Conservation (phyloP, 2,797 vertebrate genomes). For the Poeciliopsis paucimaculata region DNA sequence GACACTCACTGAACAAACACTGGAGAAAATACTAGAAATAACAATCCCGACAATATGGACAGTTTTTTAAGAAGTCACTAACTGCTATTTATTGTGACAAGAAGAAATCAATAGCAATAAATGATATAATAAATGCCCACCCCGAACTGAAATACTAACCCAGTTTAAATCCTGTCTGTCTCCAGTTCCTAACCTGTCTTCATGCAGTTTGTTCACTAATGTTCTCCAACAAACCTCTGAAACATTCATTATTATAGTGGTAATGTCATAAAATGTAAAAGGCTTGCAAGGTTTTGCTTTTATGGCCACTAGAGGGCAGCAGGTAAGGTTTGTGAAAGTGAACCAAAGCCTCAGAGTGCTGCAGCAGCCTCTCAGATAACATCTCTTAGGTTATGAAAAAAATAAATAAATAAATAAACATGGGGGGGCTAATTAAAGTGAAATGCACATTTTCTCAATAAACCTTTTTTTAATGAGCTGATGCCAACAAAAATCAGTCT, state of each 20-base stretch:
- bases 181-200: background rate
- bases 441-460: background rate
- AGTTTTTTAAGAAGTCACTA: no score
- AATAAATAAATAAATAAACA: background rate
- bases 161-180: background rate
- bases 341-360: background rate
- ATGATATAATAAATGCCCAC: no score
- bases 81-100: no score
- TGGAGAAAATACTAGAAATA: no score
- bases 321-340: background rate
- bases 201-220: background rate
- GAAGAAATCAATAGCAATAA: no score
- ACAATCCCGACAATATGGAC: no score
- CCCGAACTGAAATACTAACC: background rate
- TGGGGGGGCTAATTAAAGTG: background rate
- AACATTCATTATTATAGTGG: background rate
- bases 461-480: background rate
- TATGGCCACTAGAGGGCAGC: background rate
- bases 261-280: background rate
- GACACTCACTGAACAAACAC: no score
- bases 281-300: background rate
- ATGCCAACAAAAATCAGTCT: constrained; percentile 14
- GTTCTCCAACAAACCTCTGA: background rate
- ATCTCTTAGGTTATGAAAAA: background rate
- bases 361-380: background rate